Evolutionary conservation across 2,888 invertebrate species (phyloP), one percentile per base, ranked within the genome.

Genomic region (Xanthorhoe spadicearia): DNA sequence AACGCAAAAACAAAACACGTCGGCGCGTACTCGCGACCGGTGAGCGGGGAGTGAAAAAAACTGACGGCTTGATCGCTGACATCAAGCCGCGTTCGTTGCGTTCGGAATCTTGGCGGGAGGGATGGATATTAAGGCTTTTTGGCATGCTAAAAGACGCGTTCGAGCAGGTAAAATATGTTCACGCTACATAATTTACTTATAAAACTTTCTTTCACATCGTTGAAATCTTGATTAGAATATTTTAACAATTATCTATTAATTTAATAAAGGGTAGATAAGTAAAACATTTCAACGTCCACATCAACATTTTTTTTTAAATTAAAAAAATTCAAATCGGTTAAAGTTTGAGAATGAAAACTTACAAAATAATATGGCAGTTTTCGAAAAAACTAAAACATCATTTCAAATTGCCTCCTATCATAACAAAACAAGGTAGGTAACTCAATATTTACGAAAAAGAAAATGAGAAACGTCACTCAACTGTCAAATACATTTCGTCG

Each of bases 401-500:
- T 56, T 17, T 7, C 23, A 66, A 65, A 71, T 73, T 69, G 64
- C 38, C 35, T 49, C 46, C 32, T 66, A 64, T 61, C 64, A 67
- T 61, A 63, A 67, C 62, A 66, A 61, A 69, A 70, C 51, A 74
- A 70, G 64, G 65, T 73, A 23, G 4, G 23, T 23, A 74, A 72
- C 62, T 72, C 61, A 53, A 62, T 69, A 67, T 71, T 68, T 53
- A 57, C 17, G 63, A 49, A 63, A 68, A 68, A 64, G 48, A 70
- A 69, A 77, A 83, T 80, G 76, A 78, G 79, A 79, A 76, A 82
- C 79, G 79, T 81, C 83, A 83, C 80, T 87, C 84, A 85, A 71
- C 79, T 75, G 77, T 81, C 80, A 76, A 51, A 73, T 66, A 68
- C 43, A 58, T 69, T 71, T 70, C 66, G 69, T 73, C 69, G 73